Evolutionary conservation across 2,888 invertebrate genomes (phyloP), one percentile per base, ranked within the genome.

Genomic region (Ferrisia virgata): DNA sequence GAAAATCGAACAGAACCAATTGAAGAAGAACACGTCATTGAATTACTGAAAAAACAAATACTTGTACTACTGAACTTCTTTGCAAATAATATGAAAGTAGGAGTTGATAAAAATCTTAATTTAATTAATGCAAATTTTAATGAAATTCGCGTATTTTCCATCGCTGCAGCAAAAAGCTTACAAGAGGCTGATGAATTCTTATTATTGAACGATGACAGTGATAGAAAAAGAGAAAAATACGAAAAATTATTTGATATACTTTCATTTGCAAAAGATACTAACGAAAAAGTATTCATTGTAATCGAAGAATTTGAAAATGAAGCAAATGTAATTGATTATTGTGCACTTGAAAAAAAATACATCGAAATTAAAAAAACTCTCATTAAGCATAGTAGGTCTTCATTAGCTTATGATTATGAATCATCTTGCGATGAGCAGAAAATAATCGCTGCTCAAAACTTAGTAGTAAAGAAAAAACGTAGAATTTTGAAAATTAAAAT

Each of bases 111-210:
- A 36, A 76, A 76, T 13, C 6, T 76, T 11, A 76, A 33, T 9
- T 11, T 76, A 2, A 6, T 76, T 6, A 36, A 76, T 76, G 36
- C 72, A 18, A 76, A 76, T 76, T 76, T 33, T 18, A 36, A 36
- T 36, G 36, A 76, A 76, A 76, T 76, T 76, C 72, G 22, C 9
- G 72, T 76, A 76, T 76, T 76, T 76, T 76, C 72, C 13, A 36
- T 76, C 3, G 36, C 72, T 6, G 13, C 18, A 8, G 18, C 6
- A 2, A 76, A 25, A 36, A 76, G 33, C 18, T 18, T 18, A 18
- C 72, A 18, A 36, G 36, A 15, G 6, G 36, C 36, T 11, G 36
- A 76, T 36, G 72, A 76, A 76, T 36, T 76, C 18, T 22, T 76
- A 36, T 28, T 33, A 36, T 22, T 76, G 6, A 36, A 76, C n/a